Base-by-base conservation (phyloP, 2,888 invertebrate genomes). In the Bombylius major region DNA sequence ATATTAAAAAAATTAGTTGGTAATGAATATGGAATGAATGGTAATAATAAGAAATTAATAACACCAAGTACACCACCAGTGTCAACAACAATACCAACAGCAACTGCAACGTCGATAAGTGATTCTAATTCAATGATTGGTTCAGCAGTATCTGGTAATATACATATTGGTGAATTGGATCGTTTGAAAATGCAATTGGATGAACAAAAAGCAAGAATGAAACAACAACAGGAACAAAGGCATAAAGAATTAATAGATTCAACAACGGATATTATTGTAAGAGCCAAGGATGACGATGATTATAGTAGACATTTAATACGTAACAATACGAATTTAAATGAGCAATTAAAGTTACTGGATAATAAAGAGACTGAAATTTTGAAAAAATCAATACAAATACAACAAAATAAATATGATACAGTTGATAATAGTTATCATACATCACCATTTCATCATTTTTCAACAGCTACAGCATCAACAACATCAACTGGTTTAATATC, bases 1-100 rank as follows among this genome's bases (percentile, higher is more conserved):
- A 70, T 70, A 0, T 55, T 73, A 5, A 73, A 74, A 36, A 72
- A 72, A 57, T 59, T 73, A 2, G 66, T 73, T 0, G 70, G 72
- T 9, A 60, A 59, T 32, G 61, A 61, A 34, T 50, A 49, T 39
- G n/a, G 47, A 23, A 12, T 14, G 5, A 46, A 46, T 53, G 48
- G 45, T 49, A 49, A 39, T 39, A 46, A 47, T n/a, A 52, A 36
- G n/a, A 54, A 54, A 47, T 45, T 36, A n/a, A 12, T 42, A 50
- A 6, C 47, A 3, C 31, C 48, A 31, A 14, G 49, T 44, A 33
- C 47, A 32, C 7, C n/a, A 36, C 13, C 39, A 44, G 36, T 42
- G 39, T 23, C 51, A 44, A 32, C 51, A 39, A 36, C 49, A 11
- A 34, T 50, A 50, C 13, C 9, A 23, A 34, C 48, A 31, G 7